These are phyloP conservation scores for Pitta sordida DNA, from an alignment of 2,113 vertebrate species.

Conservation along the genomic window DNA sequence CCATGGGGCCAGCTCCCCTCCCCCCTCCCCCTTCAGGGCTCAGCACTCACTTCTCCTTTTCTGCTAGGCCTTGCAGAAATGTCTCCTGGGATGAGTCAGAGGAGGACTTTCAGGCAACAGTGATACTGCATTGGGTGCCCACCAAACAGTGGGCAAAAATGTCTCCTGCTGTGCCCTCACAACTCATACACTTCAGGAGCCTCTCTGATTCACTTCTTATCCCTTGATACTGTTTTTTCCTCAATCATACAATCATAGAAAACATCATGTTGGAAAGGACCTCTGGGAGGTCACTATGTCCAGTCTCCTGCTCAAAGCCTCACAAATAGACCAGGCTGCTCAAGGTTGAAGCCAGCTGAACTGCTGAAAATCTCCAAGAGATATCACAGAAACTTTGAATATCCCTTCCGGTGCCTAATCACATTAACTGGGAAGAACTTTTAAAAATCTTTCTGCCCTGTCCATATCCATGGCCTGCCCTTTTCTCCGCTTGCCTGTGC, in stretches of 20 bases:
- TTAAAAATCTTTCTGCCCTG: background rate
- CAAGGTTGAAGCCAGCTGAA: background rate
- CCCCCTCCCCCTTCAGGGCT: background rate
- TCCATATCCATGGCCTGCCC: background rate
- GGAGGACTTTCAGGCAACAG: slow-evolving; percentile 41
- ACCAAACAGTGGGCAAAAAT: slow-evolving; percentile 1
- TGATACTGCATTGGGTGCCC: background rate
- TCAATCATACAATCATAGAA: background rate
- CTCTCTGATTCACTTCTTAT: background rate
- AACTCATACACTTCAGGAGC: background rate
- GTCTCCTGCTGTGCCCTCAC: background rate
- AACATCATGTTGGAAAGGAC: background rate
- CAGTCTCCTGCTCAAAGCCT: background rate
- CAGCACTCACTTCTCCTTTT: slow-evolving; percentile 70
- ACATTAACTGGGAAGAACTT: background rate
- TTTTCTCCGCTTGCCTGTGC: background rate
- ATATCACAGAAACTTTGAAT: background rate
- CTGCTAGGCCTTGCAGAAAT: slow-evolving; percentile 61
- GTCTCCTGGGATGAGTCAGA: slow-evolving; percentile 70
- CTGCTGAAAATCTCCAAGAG: background rate
- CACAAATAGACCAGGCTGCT: background rate
- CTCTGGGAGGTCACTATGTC: background rate
- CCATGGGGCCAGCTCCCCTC: slow-evolving; percentile 49
- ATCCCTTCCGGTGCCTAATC: background rate
- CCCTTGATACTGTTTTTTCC: background rate